Evolutionary conservation across 2,797 vertebrate species (phyloP), one percentile per base, ranked within the genome.

Genomic region (Oceanodroma leucorhoa): DNA sequence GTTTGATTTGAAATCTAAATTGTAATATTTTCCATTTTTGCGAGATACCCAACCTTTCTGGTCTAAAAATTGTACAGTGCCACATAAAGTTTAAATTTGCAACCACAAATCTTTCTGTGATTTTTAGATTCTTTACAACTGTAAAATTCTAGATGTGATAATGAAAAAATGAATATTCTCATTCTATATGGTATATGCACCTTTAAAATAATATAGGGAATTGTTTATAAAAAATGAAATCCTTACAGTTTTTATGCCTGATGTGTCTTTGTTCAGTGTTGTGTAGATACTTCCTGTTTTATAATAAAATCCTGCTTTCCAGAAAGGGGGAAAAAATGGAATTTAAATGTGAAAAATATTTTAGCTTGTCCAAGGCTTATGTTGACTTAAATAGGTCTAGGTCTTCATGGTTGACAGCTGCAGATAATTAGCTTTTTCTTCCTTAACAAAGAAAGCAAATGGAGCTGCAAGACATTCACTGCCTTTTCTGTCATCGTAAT

Each of bases 371-470:
- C 90, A 96, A 95, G 77, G 71, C 85, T 96, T 90, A 61, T 92
- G 45, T 96, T 97, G 87, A 91, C 43, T 89, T 94, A 97, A 97
- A 91, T 94, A 93, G 43, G 30, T 91, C 78, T 92, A 94, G 88
- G 89, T 93, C 93, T 97, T 97, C 88, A 62, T 87, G 94, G 94
- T 86, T 97, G 94, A 80, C 58, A 67, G 93, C 95, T 97, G 86
- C 90, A 94, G 89, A 94, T 97, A 97, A 97, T 97, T 96, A 95
- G 88, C 83, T 95, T 96, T 97, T 95, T 96, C 77, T 95, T 96
- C 53, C n/a, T 96, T 95, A 96, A 95, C 85, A 96, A 97, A 97
- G 96, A 96, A 93, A 95, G 80, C 88, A 96, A 97, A 94, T 88
- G 91, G 85, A 96, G 76, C 95, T 48, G 46, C 92, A 94, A 92